Base-by-base conservation (phyloP, 2,797 vertebrate genomes). In the Sparidentex hasta region DNA sequence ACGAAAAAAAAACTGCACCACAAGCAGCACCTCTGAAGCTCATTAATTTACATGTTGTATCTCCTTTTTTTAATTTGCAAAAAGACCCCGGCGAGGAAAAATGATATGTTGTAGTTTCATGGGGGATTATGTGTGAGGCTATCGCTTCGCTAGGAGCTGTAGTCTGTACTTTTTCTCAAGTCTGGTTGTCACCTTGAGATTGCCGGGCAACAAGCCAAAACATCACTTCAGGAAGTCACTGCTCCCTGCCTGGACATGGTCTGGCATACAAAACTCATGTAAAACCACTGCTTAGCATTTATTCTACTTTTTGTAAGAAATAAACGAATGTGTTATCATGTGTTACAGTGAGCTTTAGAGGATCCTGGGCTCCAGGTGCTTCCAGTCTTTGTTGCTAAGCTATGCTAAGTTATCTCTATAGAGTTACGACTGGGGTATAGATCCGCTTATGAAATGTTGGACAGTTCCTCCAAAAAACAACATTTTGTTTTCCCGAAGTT, bases 171-270 rank as follows among this genome's bases (percentile, higher is more conserved):
- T 33, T 79, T 48, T 44, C 27, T 48, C 47, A 71, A 63, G 17
- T 38, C 25, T 61, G 65, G 18, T 47, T 46, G 16, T 57, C 11
- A 69, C 54, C 16, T 27, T 63, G 29, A 69, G 51, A 59, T 66
- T 63, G 62, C 44, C 54, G 65, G 38, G 44, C 33, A 71, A 67
- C 62, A 52, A 61, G 48, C 18, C 23, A 68, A 41, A 21, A 55
- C 27, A 13, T 48, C 25, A 79, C 38, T 20, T 48, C 25, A 79
- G 50, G 21, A 80, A 33, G 50, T 57, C 4, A 1, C 13, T 65
- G 29, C 12, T 48, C 13, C 11, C 11, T 1, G 17, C 17, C 17
- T 27, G 2, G 0, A 64, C 21, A 29, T 8, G 0, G 20, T 3
- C 65, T 38, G n/a, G 16, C n/a, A 59, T 2, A 67, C 21, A 29